Percentiles rank a stretch among this genome's conserved stretches.
Evolutionary conservation across 2,888 invertebrate genomes (phyloP).

Genomic region (Abscondita cerata): DNA sequence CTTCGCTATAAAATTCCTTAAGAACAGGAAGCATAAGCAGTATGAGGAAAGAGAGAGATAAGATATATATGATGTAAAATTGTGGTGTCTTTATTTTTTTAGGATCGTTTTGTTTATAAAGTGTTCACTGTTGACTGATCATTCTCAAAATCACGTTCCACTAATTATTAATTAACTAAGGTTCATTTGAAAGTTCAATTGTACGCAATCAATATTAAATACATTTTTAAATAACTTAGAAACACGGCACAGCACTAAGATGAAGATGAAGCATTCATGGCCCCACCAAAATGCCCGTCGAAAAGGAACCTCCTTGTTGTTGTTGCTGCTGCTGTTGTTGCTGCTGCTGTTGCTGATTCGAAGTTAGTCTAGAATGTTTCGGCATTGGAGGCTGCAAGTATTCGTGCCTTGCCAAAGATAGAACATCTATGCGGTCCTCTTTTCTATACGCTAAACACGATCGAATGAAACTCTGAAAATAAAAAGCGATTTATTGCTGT

Average conservation of each 20-base stretch:
- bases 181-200: conserved; percentile 23
- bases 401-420: conserved; percentile 94
- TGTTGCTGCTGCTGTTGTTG: conserved; percentile 61
- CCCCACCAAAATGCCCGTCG: conserved; percentile 64
- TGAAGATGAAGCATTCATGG: conserved; percentile 62
- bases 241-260: conserved; percentile 60
- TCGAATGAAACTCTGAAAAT: conserved; percentile 91
- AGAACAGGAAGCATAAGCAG: conserved; percentile 35
- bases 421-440: conserved; percentile 98
- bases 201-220: conserved; percentile 29
- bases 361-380: conserved; percentile 79
- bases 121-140: conserved; percentile 12
- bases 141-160: conserved; percentile 24
- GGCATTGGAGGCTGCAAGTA: conserved; percentile 96
- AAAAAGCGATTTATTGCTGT: too few species aligned
- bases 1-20: conserved; percentile 21
- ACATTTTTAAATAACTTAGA: conserved; percentile 47
- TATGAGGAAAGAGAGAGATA: conserved; percentile 28
- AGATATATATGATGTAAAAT: conserved; percentile 27
- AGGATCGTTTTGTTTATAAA: conserved; percentile 12
- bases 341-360: conserved; percentile 70
- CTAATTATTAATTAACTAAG: conserved; percentile 33
- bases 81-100: conserved; percentile 26
- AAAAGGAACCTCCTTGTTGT: conserved; percentile 59
- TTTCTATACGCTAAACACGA: conserved; percentile 98